A percentile compares a stretch with the other conserved stretches of the same genome.
These are phyloP conservation scores for Tadarida brasiliensis DNA, from an alignment of 2,797 vertebrate species.

Conservation along the genomic window DNA sequence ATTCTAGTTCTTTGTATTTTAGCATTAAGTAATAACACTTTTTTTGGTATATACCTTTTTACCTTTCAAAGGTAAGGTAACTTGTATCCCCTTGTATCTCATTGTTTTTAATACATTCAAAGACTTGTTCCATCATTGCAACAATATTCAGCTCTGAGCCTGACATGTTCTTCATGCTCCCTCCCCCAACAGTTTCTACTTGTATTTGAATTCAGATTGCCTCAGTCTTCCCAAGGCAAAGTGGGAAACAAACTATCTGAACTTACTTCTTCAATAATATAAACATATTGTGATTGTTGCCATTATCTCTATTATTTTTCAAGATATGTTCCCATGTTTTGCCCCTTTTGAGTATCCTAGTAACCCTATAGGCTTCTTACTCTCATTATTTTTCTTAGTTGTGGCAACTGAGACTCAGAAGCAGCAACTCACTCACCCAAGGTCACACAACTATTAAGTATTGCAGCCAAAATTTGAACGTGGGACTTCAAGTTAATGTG, in stretches of 20 bases:
- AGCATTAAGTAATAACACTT: neutral
- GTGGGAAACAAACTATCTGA: neutral
- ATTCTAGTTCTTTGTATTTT: neutral
- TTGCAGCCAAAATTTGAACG: neutral
- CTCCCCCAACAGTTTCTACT: neutral
- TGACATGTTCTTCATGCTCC: neutral
- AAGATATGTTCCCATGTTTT: neutral
- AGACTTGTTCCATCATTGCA: neutral
- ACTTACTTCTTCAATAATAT: conserved; percentile 11
- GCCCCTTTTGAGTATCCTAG: neutral
- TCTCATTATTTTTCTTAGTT: neutral
- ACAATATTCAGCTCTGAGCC: neutral
- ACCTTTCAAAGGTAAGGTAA: neutral
- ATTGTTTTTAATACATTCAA: neutral
- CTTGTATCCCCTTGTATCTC: neutral
- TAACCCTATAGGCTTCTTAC: neutral
- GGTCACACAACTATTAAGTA: neutral
- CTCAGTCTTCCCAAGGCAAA: neutral
- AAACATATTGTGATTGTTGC: neutral
- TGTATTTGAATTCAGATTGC: neutral
- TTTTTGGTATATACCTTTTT: neutral
- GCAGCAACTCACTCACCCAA: neutral
- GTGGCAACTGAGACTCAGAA: neutral
- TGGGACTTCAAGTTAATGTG: neutral
- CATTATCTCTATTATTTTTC: neutral